Evolutionary conservation across 2,797 vertebrate genomes (phyloP), one percentile per base, ranked within the genome.

Genomic region (Neosilurus mollespiculum): DNA sequence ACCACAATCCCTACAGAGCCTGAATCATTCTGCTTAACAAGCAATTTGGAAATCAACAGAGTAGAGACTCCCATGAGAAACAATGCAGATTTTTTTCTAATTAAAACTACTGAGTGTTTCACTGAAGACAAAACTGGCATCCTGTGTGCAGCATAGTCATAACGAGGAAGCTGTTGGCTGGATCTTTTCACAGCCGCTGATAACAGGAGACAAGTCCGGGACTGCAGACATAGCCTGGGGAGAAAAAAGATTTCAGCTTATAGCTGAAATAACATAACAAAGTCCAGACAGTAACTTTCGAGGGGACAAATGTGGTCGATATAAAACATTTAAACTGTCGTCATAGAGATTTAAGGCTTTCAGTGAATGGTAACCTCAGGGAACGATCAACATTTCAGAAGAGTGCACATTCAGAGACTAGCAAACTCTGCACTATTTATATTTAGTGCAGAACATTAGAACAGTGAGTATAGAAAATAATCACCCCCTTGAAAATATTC

Each of bases 11-110:
- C 78, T 69, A 59, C 53, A 83, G 71, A 80, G 65, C 81, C 70
- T 83, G 77, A 81, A 16, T 85, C 85, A 78, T 6, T 22, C 43
- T 73, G 58, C 61, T 82, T 69, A 83, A 81, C 72, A 80, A 84
- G 77, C 83, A 70, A 16, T 71, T 84, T 59, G 43, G n/a, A 69
- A 81, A 73, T 37, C n/a, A 30, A 73, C 34, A 77, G 72, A 54
- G 71, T 2, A 0, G 78, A 20, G 10, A 84, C 26, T 15, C 34
- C 64, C 64, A 53, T 56, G 54, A 70, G 78, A 78, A 84, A 81
- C 81, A 82, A 70, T 77, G 65, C 64, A 43, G 11, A 49, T 64
- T 81, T 15, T 4, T 70, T 72, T 49, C 81, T 73, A 86, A 85
- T 85, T 83, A 76, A 86, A 83, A 71, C 51, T 71, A 72, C 70